A percentile compares a stretch with the other conserved stretches of the same genome.
Conservation (phyloP, 2,888 invertebrate species). For the Ornithoptera alexandrae region DNA sequence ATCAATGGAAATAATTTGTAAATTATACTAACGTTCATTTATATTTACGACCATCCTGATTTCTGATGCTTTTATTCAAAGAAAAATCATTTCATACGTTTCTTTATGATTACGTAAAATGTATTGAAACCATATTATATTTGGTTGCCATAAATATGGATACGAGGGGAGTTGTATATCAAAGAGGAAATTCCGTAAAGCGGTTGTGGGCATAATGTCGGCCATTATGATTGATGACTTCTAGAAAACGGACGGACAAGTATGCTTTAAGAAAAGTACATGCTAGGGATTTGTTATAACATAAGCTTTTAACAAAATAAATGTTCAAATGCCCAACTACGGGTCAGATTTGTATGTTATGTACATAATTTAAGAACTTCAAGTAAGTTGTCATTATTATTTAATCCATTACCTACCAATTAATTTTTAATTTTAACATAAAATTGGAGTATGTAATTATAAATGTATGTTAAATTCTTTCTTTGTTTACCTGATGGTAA, state of each 20-base stretch:
- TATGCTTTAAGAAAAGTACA: background rate
- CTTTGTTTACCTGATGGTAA: too few relatives aligned
- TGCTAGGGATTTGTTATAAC: background rate
- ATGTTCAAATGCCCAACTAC: background rate
- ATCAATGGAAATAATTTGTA: background rate
- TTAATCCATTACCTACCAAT: too few relatives aligned
- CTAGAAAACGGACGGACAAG: background rate
- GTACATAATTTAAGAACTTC: too few relatives aligned
- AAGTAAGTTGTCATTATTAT: too few relatives aligned
- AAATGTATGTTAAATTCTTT: too few relatives aligned
- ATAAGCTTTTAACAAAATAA: background rate
- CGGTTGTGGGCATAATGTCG: background rate
- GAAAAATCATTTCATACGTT: too few relatives aligned
- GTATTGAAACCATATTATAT: background rate
- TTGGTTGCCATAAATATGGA: background rate
- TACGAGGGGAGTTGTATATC: background rate
- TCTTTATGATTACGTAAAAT: too few relatives aligned
- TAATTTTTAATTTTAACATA: too few relatives aligned
- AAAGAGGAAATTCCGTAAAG: background rate
- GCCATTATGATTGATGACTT: conserved; percentile 3
- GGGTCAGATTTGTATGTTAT: too few relatives aligned
- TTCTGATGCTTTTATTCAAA: too few relatives aligned
- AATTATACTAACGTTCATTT: background rate
- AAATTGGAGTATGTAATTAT: too few relatives aligned
- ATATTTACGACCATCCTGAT: too few relatives aligned